Conservation (phyloP, 1,140 invertebrate species). For the Apis florea region DNA sequence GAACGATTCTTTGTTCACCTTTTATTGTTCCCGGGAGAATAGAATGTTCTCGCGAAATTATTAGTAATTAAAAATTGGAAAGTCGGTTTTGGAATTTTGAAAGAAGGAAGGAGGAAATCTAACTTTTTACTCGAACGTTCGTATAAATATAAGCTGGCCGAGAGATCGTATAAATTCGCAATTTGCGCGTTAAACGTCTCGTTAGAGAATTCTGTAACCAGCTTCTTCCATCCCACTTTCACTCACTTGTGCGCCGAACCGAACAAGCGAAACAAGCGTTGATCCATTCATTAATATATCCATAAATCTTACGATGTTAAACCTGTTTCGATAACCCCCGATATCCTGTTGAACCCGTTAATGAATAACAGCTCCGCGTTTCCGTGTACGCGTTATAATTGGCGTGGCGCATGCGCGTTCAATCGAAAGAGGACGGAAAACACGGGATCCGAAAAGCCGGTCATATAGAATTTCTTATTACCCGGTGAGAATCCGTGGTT, state of each 20-base stretch:
- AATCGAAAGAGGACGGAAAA: not conserved
- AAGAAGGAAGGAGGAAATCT: no score
- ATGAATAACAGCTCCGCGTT: slow-evolving; percentile 17
- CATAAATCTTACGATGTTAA: slow-evolving; percentile 11
- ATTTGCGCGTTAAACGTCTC: not conserved
- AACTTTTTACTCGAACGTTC: no score
- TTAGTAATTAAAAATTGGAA: no score
- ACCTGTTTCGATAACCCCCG: slow-evolving; percentile 32
- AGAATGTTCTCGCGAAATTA: not conserved
- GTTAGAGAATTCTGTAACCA: not conserved
- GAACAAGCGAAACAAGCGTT: not conserved
- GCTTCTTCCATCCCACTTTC: slow-evolving; percentile 11
- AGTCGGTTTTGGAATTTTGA: no score
- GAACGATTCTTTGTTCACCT: slow-evolving; percentile 5
- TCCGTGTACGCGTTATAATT: slow-evolving; percentile 12
- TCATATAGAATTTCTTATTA: not conserved
- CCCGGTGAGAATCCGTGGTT: no score
- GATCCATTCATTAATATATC: slow-evolving; percentile 47
- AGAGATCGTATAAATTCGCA: not conserved
- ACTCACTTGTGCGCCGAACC: not conserved
- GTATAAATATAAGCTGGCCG: no score
- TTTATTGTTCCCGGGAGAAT: not conserved
- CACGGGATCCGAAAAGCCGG: not conserved
- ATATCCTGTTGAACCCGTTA: slow-evolving; percentile 24
- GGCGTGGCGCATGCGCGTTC: not conserved